These are phyloP conservation scores for Myopa tessellatipennis DNA, from an alignment of 2,888 invertebrate genomes.

Conservation along the genomic window DNA sequence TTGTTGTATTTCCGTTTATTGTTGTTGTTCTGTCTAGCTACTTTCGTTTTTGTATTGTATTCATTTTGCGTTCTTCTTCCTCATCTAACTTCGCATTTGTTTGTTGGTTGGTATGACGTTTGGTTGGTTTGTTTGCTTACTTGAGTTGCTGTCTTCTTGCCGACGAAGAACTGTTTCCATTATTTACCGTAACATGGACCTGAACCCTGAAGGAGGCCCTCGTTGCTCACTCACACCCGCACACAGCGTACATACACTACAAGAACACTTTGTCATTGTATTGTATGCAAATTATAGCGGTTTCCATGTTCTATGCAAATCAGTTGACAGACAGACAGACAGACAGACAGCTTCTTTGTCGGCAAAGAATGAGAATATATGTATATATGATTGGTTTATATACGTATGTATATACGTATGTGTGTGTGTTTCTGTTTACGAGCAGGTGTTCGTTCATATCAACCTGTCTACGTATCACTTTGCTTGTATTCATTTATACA, in stretches of 20 bases:
- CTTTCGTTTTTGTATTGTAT: background rate
- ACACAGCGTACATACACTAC: constrained; percentile 22
- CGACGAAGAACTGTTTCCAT: constrained; percentile 25
- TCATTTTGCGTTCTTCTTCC: background rate
- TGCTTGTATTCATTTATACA: no score
- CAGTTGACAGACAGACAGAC: constrained; percentile 45
- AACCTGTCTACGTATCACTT: no score
- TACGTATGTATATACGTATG: background rate
- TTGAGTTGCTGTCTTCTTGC: constrained; percentile 34
- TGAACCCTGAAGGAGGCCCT: constrained; percentile 40
- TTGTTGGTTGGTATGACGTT: background rate
- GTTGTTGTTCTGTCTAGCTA: background rate
- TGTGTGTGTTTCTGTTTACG: constrained; percentile 11
- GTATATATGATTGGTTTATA: constrained; percentile 59
- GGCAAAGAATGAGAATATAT: constrained; percentile 12
- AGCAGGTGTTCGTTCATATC: no score
- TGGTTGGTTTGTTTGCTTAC: background rate
- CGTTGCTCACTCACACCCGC: background rate
- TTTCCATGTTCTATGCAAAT: constrained; percentile 61
- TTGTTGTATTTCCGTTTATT: background rate
- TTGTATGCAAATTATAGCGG: constrained; percentile 60
- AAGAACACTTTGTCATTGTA: constrained; percentile 29
- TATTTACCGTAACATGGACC: constrained; percentile 46
- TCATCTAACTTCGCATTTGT: background rate
- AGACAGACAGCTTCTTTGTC: constrained; percentile 35